Percentiles rank a stretch among this genome's conserved stretches.
Evolutionary conservation across 2,113 vertebrate genomes (phyloP).

Genomic region (Strix uralensis): DNA sequence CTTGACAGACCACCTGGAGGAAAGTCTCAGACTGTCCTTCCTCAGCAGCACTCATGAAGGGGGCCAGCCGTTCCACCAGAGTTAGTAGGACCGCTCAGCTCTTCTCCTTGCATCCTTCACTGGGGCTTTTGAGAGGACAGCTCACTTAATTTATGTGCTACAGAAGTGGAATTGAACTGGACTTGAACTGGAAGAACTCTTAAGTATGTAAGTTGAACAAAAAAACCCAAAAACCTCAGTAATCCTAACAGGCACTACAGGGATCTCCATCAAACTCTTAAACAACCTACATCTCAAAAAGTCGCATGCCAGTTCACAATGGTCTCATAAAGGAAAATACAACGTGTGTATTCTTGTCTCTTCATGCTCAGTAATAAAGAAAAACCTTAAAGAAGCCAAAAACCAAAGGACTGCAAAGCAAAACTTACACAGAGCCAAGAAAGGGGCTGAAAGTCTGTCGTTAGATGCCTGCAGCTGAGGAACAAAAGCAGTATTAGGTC

Average conservation of each 20-base stretch:
- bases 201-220: neutral
- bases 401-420: neutral
- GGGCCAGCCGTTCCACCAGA: neutral
- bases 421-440: neutral
- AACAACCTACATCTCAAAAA: neutral
- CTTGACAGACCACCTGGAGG: constrained; percentile 49
- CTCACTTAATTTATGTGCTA: neutral
- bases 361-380: neutral
- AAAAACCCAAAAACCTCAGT: neutral
- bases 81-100: neutral
- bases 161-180: neutral
- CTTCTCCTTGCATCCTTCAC: neutral
- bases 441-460: neutral
- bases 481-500: constrained; percentile 10
- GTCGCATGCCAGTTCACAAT: neutral
- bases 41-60: neutral
- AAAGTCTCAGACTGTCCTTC: neutral
- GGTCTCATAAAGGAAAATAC: neutral
- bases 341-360: neutral
- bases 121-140: accelerated
- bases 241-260: neutral
- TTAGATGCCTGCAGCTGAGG: neutral
- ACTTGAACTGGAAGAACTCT: neutral
- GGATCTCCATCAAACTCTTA: neutral
- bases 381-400: neutral